phyloP scores from a whole-genome alignment of 2,888 invertebrate species.

The Chrysolina haemoptera region DNA sequence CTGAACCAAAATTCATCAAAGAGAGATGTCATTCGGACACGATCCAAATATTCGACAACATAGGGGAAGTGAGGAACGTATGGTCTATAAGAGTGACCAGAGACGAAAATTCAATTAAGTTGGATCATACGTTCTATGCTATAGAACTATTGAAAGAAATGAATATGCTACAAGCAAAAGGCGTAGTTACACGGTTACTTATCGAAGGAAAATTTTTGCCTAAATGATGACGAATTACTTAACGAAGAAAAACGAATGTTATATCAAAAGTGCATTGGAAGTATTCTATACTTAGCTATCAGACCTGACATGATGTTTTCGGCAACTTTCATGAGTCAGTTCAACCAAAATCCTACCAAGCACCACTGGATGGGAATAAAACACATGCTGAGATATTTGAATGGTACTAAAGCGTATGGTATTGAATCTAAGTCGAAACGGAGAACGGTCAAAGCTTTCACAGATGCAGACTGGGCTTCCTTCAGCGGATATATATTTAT shows the following conservation, averaged over 20 bases:
- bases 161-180: not conserved
- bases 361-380: not conserved
- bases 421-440: not conserved
- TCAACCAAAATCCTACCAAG: no score
- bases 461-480: not conserved
- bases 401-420: not conserved
- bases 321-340: not conserved
- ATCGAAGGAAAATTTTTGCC: conserved; percentile 1
- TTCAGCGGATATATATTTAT: no score
- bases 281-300: not conserved
- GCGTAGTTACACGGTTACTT: not conserved
- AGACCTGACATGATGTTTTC: not conserved
- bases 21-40: no score
- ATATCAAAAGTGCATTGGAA: not conserved
- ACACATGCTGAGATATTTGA: not conserved
- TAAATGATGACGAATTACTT: not conserved
- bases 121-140: conserved; percentile 16
- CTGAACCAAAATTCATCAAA: no score
- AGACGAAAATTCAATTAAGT: not conserved
- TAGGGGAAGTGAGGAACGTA: conserved; percentile 21
- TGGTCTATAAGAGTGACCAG: conserved; percentile 3
- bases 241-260: not conserved
- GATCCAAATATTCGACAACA: no score
- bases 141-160: conserved; percentile 2
- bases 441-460: not conserved